These are phyloP conservation scores for Passerina amoena DNA, from an alignment of 2,113 vertebrate species.

Conservation along the genomic window DNA sequence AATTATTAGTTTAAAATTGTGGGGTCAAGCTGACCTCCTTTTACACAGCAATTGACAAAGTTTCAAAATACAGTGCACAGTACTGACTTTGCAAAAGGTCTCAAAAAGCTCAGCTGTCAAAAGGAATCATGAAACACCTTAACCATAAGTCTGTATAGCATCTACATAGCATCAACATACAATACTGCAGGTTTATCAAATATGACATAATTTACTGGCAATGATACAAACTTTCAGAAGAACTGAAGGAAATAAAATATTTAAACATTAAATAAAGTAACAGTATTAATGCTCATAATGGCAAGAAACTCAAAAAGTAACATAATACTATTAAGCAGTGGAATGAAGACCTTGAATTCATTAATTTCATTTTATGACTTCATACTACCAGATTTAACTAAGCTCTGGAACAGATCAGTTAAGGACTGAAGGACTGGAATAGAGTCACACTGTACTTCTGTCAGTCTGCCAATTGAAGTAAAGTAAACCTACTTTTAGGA, in stretches of 20 bases:
- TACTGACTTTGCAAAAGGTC: slow-evolving; percentile 6
- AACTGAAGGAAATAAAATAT: neutral
- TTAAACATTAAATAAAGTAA: neutral
- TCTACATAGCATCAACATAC: neutral
- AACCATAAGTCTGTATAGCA: neutral
- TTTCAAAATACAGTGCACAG: neutral
- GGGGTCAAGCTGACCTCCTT: neutral
- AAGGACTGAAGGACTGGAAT: neutral
- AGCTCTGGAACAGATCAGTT: neutral
- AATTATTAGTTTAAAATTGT: neutral
- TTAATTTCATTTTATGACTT: neutral
- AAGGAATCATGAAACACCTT: neutral
- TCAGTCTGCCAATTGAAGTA: neutral
- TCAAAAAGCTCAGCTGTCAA: neutral
- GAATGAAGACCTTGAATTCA: neutral
- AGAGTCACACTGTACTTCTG: neutral
- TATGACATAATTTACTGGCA: neutral
- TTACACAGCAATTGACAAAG: neutral
- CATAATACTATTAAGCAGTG: neutral
- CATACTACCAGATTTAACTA: neutral
- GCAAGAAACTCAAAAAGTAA: neutral
- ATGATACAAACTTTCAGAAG: neutral
- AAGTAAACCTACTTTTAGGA: neutral
- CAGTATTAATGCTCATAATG: neutral
- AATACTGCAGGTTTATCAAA: neutral